Base-by-base conservation (phyloP, 1,140 invertebrate species). In the Acarapis woodi region DNA sequence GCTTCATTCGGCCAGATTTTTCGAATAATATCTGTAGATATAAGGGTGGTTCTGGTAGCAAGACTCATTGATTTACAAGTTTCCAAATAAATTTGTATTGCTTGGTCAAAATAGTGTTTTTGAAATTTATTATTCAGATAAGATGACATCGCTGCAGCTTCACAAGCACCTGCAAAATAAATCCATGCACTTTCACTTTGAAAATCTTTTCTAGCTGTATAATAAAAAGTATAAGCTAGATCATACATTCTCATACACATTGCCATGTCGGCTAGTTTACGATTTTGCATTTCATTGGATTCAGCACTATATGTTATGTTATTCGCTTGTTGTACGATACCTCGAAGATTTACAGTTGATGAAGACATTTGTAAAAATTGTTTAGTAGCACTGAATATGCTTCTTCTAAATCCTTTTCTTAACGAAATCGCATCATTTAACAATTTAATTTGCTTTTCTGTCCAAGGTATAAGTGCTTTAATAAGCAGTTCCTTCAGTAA, bases 221-320 rank as follows among this genome's bases (percentile, higher is more conserved):
- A 83, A 57, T 94, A 99, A 1, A 76, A 68, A 49, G 74, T 76
- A 57, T 85, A 90, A 1, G 90, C 80, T 36, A 76, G 59, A 42
- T 71, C 67, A 58, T 94, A 96, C 47, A 88, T 70, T 8, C 83
- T 78, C 53, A 96, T 85, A 64, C 96, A 70, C 51, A 97, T 94
- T 53, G 79, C 85, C 0, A 97, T 57, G 57, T 99, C 90, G 4
- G 75, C 90, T 25, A 96, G 53, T 39, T 82, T 69, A 40, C 88
- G 63, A 19, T 85, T 65, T 51, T 94, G 85, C 28, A 96, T 59
- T 58, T 97, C 90, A 3, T 76, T 69, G 5, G 85, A 80, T 53
- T 93, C 85, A 24, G 60, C 58, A 15, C 72, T 68, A 53, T 88
- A 87, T 41, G 43, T 28, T 12, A 42, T 21, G n/a, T 21, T 21